Evolutionary conservation across 2,888 invertebrate genomes (phyloP).

Genomic region (Troides helena): DNA sequence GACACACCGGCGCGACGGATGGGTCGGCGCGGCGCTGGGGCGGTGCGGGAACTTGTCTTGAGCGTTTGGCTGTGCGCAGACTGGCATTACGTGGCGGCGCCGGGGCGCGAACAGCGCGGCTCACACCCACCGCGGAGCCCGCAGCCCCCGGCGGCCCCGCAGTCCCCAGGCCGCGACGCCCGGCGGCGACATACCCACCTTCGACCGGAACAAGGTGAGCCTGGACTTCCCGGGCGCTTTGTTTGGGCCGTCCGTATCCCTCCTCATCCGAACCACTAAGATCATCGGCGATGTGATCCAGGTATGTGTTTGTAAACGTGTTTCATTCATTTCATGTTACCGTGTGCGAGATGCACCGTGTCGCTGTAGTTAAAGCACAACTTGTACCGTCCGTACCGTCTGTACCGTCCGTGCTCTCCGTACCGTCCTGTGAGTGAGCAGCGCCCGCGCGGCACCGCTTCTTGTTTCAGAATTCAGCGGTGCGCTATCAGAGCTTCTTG

Average conservation of each 20-base stretch:
- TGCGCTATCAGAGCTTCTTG: slow-evolving; percentile 85
- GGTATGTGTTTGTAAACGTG: slow-evolving; percentile 58
- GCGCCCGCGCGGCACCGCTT: too few relatives aligned
- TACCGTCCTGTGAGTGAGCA: too few relatives aligned
- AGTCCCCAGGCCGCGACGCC: slow-evolving; percentile 43
- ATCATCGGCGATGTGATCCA: slow-evolving; percentile 83
- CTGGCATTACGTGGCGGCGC: slow-evolving; percentile 20
- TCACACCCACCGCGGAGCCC: not conserved
- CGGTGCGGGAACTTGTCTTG: not conserved
- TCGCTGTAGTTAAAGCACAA: too few relatives aligned
- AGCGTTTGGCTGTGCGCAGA: slow-evolving; percentile 25
- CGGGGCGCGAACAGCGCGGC: not conserved
- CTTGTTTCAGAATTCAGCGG: slow-evolving; percentile 86
- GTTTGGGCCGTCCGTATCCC: slow-evolving; percentile 84
- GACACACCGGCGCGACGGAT: not conserved
- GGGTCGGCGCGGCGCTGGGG: not conserved
- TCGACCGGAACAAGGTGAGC: slow-evolving; percentile 83
- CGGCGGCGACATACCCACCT: slow-evolving; percentile 81
- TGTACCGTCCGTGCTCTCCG: too few relatives aligned
- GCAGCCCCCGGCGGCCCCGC: slow-evolving; percentile 28
- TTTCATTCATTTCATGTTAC: not conserved
- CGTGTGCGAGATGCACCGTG: too few relatives aligned
- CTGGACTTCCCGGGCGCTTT: slow-evolving; percentile 83
- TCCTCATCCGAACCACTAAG: slow-evolving; percentile 84
- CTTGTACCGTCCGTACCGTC: too few relatives aligned